Percentiles rank a stretch among this genome's conserved stretches.
Conservation (phyloP, 1,140 invertebrate species). For the Calliphora vicina region DNA sequence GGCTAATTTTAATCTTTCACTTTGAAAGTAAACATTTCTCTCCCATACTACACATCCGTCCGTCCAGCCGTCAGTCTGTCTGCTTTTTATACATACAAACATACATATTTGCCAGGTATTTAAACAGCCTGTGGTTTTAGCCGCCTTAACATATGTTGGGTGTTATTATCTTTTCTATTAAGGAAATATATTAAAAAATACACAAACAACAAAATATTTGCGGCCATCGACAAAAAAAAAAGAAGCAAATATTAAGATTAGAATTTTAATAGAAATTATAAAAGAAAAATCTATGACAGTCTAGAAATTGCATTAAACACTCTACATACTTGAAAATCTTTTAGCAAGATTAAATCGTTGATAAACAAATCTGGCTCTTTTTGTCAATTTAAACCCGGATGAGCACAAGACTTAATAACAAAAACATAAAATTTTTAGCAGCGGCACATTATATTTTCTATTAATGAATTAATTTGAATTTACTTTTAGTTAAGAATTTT, state of each 20-base stretch:
- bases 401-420: no score
- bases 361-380: no score
- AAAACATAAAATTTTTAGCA: no score
- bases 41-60: not conserved
- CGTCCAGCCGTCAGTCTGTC: no score
- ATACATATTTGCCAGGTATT: not conserved
- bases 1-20: slow-evolving; percentile 7
- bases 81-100: not conserved
- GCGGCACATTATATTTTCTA: no score
- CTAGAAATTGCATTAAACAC: no score
- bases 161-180: slow-evolving; percentile 28
- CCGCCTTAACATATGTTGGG: slow-evolving; percentile 19
- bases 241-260: slow-evolving; percentile 15
- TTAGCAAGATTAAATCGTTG: not conserved
- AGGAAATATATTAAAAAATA: not conserved
- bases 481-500: no score
- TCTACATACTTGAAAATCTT: no score
- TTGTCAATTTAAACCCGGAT: no score
- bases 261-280: slow-evolving; percentile 32
- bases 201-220: not conserved
- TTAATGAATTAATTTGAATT: no score
- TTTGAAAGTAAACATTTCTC: slow-evolving; percentile 11
- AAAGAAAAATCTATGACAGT: slow-evolving; percentile 19
- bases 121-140: slow-evolving; percentile 11
- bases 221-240: not conserved